A percentile compares a stretch with the other conserved stretches of the same genome.
Evolutionary conservation across 2,113 vertebrate genomes (phyloP).

Genomic region (Ia io): DNA sequence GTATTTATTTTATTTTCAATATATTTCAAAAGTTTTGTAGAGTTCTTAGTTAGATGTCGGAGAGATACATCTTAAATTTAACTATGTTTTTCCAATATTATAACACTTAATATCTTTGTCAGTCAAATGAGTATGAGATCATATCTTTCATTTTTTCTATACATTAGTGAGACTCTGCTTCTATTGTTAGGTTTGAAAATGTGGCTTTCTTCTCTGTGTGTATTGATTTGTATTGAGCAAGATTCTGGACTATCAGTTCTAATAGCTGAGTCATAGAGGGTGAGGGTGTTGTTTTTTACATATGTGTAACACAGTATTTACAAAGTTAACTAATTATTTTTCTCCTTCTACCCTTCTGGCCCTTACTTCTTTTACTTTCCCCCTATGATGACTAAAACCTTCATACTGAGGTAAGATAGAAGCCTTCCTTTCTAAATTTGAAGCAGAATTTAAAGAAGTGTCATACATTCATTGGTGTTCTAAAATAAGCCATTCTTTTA

Average conservation of each 20-base stretch:
- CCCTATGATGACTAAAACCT: neutral
- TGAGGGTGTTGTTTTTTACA: neutral
- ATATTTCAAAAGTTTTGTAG: neutral
- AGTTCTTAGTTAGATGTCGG: neutral
- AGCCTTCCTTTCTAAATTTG: neutral
- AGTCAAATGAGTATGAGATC: neutral
- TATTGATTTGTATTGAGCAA: neutral
- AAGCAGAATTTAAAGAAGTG: neutral
- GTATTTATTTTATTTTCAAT: neutral
- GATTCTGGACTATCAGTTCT: neutral
- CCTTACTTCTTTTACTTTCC: neutral
- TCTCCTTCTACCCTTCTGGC: neutral
- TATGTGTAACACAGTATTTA: neutral
- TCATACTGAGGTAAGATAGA: neutral
- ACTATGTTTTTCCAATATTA: neutral
- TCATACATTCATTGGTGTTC: too few relatives aligned
- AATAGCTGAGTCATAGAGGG: neutral
- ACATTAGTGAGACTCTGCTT: neutral
- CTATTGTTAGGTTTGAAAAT: neutral
- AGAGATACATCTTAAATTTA: neutral
- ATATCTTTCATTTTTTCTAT: neutral
- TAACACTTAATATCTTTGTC: neutral
- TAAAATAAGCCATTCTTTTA: neutral
- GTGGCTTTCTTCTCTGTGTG: neutral
- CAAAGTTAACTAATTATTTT: neutral